Base-by-base conservation (phyloP, 1,140 invertebrate genomes). In the Drosophila bipectinata region DNA sequence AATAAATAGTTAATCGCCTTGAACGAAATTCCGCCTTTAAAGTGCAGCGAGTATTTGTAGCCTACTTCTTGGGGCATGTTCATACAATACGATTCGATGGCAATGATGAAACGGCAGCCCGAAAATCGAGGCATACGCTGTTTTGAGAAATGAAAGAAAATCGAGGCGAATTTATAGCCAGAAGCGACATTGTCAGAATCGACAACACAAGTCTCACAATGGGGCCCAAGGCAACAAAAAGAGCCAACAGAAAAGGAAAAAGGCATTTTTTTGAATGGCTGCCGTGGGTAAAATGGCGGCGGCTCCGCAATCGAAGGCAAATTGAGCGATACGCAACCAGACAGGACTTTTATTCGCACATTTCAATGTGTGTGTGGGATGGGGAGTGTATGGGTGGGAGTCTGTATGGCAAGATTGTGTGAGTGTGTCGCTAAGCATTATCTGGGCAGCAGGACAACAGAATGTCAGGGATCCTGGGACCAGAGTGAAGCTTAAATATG, bases 281-380 rank as follows among this genome's bases (percentile, higher is more conserved):
- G 52, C 67, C 67, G 28, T 57, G 53, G 67, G 52, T 69, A 71
- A 71, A 71, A 71, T 71, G 67, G 67, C 67, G 67, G 67, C 67
- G 67, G 67, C 41, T 18, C 52, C 44, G 63, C 64, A 71, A 69
- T 71, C 67, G 64, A 71, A 67, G 61, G 61, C 61, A 68, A 71
- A 69, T 71, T 69, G 67, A 71, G 64, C 67, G 67, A 57, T 69
- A 69, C 63, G 64, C 44, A 69, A 51, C 15, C 66, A 32, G 30
- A 26, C 67, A 69, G 34, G 34, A 48, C 67, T 69, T 9, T n/a
- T n/a, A 54, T 21, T 51, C 47, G 26, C 34, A 63, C 56, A 60
- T 21, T 32, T 47, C 52, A 26, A 41, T 34, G 51, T 48, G 28
- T 32, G 24, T 52, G 12, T 77, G 15, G 9, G n/a, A 28, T 28